Evolutionary conservation across 2,888 invertebrate genomes (phyloP), one percentile per base, ranked within the genome.

Genomic region (Holacanthella duospinosa): DNA sequence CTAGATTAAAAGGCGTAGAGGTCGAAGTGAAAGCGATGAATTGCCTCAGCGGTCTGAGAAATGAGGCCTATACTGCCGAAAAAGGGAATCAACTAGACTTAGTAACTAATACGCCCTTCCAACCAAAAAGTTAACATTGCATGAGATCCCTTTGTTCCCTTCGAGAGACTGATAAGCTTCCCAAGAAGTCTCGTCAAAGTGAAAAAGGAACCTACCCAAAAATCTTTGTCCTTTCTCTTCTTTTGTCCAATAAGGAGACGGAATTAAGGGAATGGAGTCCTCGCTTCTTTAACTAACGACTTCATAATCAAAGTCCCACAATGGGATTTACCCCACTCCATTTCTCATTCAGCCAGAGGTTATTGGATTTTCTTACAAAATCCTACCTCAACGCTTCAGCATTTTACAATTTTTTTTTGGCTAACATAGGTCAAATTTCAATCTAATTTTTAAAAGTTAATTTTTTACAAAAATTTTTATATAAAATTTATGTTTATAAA

Each of bases 11-110:
- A 62, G 55, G 55, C 59, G 59, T 60, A 26, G 43, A 36, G 29
- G 53, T 53, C 55, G 36, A 55, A 60, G 44, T 60, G 63, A 63
- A 63, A 59, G 63, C 62, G 55, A 63, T 63, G 60, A 63, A 63
- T 63, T 59, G 54, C 25, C 43, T 48, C 2, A 12, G 28, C 19
- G 44, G 26, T 21, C 29, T 19, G 48, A 48, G 48, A 48, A 48
- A 48, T 48, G 48, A 48, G 48, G 48, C 36, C 43, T 43, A 16
- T 3, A 2, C 24, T 24, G 19, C 36, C n/a, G 29, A 6, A 57
- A 27, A 57, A 57, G 24, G 2, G 29, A 48, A 48, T 48, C 48
- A 48, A 48, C 48, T 48, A 48, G 19, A 16, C 48, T 4, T 4
- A n/a, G 48, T 48, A 48, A 48, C 48, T 48, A 48, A 48, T 48